Percentiles rank a stretch among this genome's conserved stretches.
phyloP scores from a whole-genome alignment of 1,140 invertebrate genomes.

The Pissodes strobi region DNA sequence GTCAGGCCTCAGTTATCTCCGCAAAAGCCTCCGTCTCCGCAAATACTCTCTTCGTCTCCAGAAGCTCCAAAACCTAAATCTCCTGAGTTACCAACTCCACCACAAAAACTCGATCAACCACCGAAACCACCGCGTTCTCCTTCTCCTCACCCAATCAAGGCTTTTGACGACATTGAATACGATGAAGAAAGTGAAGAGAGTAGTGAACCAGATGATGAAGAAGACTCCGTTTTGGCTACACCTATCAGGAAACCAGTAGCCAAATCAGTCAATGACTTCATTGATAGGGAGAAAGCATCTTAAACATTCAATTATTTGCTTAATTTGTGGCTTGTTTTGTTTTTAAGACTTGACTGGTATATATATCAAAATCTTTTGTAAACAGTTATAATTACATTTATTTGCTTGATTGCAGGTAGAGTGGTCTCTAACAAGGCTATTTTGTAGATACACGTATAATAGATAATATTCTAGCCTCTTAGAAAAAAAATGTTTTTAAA shows the following conservation, averaged over 20 bases:
- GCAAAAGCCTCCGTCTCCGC: slow-evolving; percentile 9
- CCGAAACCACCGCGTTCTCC: slow-evolving; percentile 49
- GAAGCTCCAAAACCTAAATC: slow-evolving; percentile 25
- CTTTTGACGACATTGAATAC: slow-evolving; percentile 48
- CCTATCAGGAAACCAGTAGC: slow-evolving; percentile 23
- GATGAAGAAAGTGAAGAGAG: slow-evolving; percentile 49
- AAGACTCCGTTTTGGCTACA: slow-evolving; percentile 47
- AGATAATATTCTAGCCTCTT: too few species aligned
- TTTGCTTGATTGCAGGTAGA: too few species aligned
- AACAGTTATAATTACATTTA: too few species aligned
- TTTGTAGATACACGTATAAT: too few species aligned
- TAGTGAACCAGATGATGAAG: slow-evolving; percentile 43
- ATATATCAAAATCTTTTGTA: too few species aligned
- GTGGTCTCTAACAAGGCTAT: too few species aligned
- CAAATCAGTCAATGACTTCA: slow-evolving; percentile 42
- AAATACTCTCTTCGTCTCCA: neutral
- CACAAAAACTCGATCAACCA: slow-evolving; percentile 38
- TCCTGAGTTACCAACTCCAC: neutral
- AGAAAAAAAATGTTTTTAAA: too few species aligned
- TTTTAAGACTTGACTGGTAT: slow-evolving; percentile 5
- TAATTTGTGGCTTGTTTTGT: slow-evolving; percentile 11
- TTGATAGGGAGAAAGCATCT: slow-evolving; percentile 31
- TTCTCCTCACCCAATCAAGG: slow-evolving; percentile 44
- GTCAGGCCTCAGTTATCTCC: slow-evolving; percentile 16
- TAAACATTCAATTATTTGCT: slow-evolving; percentile 2